phyloP scores from a whole-genome alignment of 2,888 invertebrate genomes.

The Xylocampa areola region DNA sequence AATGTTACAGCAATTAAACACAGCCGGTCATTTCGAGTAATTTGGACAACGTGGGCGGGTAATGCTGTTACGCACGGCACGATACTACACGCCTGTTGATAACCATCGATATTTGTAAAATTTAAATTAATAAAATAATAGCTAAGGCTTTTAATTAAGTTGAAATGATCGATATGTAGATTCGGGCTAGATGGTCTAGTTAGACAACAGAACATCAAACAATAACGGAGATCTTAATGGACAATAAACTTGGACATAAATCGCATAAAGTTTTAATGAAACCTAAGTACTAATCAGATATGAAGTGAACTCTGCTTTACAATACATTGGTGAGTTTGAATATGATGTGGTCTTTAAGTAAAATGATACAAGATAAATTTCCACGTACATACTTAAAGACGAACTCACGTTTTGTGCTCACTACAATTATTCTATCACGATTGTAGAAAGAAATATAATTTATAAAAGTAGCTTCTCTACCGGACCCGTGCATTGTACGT shows the following conservation, averaged over 20 bases:
- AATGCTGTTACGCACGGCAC: constrained; percentile 35
- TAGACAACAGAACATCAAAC: constrained; percentile 14
- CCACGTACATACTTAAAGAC: constrained; percentile 13
- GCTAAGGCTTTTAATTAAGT: not conserved
- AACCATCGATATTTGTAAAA: constrained; percentile 27
- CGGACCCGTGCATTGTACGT: not conserved
- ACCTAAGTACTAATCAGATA: constrained; percentile 16
- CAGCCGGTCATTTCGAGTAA: constrained; percentile 48
- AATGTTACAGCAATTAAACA: constrained; percentile 56
- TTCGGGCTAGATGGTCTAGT: constrained; percentile 7
- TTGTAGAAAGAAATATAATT: constrained; percentile 1
- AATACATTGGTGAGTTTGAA: too few species aligned
- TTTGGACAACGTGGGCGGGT: constrained; percentile 34
- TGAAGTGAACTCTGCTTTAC: constrained; percentile 4
- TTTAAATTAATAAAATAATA: too few species aligned
- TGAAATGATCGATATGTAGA: too few species aligned
- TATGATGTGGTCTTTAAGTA: too few species aligned
- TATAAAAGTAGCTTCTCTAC: constrained; percentile 14
- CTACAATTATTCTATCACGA: too few species aligned
- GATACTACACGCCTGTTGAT: constrained; percentile 39
- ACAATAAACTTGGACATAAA: constrained; percentile 16
- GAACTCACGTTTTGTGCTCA: constrained; percentile 36
- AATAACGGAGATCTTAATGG: constrained; percentile 4
- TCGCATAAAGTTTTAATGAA: constrained; percentile 38
- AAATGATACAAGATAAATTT: too few species aligned